Evolutionary conservation across 2,113 vertebrate genomes (phyloP), one percentile per base, ranked within the genome.

Genomic region (Montifringilla adamsi): DNA sequence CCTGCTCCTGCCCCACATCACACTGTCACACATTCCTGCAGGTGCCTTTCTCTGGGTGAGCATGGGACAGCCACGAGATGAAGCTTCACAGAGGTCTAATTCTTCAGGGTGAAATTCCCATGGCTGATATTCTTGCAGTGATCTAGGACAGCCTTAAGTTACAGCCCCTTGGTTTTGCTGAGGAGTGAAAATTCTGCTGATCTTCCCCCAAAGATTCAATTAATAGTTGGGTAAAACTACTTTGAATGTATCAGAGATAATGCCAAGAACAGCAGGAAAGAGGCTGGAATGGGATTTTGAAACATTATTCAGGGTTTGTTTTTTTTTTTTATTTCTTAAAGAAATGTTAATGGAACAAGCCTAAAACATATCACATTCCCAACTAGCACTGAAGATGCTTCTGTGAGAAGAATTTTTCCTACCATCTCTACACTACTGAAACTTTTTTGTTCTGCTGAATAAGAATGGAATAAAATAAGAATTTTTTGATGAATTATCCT

Each of bases 201-300:
- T 85, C 60, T 67, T n/a, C 52, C 74, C 60, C 82, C 60, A 86
- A 94, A 75, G 93, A 87, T 70, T 75, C 60, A 78, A 87, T 84
- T 93, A 87, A 72, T 14, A 55, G 26, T 7, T 78, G 35, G 20
- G 50, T 26, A 66, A 43, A 90, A 90, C 27, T 82, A 33, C 46
- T 84, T 30, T 23, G 30, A 15, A 31, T 23, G 7, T 19, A 9
- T 10, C 53, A 74, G 12, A 84, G 22, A 55, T 4, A 87, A 78
- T 4, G 5, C 30, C 56, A 76, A 66, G 82, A 66, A 66, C 22
- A 89, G 20, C 41, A 66, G 16, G 35, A 66, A 84, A 49, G 64
- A 39, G 35, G 35, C 18, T 7, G 8, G 31, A 80, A 47, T 3
- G 9, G 33, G 53, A 31, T 47, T 89, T 30, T 73, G 50, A 84